phyloP scores from a whole-genome alignment of 2,113 vertebrate genomes.

The Xerus inauris region DNA sequence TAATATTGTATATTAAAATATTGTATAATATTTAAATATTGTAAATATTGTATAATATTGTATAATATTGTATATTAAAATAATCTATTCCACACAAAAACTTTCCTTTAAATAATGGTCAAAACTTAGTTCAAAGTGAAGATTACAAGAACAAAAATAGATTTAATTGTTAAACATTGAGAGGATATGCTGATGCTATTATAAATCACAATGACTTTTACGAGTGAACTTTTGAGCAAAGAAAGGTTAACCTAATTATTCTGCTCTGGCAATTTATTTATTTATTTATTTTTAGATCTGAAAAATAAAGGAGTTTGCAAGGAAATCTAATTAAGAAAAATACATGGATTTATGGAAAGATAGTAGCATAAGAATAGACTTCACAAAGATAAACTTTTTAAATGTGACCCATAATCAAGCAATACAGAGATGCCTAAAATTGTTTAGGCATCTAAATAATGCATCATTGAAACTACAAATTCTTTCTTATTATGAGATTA shows the following conservation, averaged over 20 bases:
- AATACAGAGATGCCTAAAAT: background rate
- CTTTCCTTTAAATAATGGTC: background rate
- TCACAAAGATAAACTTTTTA: slow-evolving; percentile 50
- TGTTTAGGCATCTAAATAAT: background rate
- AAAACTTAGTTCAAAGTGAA: slow-evolving; percentile 51
- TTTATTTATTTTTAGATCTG: slow-evolving; percentile 60
- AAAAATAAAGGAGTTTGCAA: slow-evolving; percentile 45
- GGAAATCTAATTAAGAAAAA: slow-evolving; percentile 69
- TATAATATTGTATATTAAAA: background rate
- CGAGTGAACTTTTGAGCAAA: slow-evolving; percentile 73
- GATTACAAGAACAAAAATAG: slow-evolving; percentile 55
- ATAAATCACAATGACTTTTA: slow-evolving; percentile 78
- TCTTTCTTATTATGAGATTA: background rate
- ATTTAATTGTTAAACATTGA: slow-evolving; percentile 68
- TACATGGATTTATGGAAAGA: slow-evolving; percentile 29
- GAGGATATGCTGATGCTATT: slow-evolving; percentile 53
- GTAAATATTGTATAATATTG: too few species aligned
- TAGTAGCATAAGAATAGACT: slow-evolving; percentile 15
- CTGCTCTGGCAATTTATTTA: slow-evolving; percentile 61
- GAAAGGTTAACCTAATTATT: slow-evolving; percentile 80
- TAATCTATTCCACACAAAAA: background rate
- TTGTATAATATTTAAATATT: too few species aligned
- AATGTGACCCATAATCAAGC: background rate
- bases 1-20: background rate
- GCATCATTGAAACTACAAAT: background rate